Evolutionary conservation across 2,797 vertebrate species (phyloP).

Genomic region (Lithobates pipiens): DNA sequence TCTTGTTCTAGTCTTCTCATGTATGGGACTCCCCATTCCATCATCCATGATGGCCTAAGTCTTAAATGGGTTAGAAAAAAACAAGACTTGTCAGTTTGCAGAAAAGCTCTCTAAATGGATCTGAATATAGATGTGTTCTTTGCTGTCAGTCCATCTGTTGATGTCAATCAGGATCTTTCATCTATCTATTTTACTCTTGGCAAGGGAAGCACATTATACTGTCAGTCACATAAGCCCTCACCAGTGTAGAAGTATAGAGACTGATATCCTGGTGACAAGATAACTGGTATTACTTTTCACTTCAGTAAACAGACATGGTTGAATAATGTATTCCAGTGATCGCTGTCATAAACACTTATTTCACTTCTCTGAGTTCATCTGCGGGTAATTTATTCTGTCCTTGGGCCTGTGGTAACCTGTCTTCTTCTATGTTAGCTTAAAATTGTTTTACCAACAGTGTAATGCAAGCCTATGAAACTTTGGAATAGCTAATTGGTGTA

Average conservation of each 20-base stretch:
- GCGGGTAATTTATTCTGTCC: neutral
- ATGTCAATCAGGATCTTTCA: neutral
- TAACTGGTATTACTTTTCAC: conserved; percentile 16
- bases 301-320: conserved; percentile 18
- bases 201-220: neutral
- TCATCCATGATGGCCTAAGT: neutral
- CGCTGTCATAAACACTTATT: neutral
- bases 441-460: neutral
- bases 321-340: neutral
- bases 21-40: neutral
- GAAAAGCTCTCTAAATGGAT: neutral
- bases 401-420: neutral
- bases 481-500: neutral
- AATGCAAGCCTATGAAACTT: too few species aligned
- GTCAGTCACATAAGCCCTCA: conserved; percentile 14
- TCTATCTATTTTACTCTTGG: neutral
- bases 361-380: neutral
- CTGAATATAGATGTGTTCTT: neutral
- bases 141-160: neutral
- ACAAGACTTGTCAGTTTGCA: neutral
- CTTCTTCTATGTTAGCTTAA: neutral
- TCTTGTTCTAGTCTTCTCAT: too few species aligned
- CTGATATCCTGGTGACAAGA: conserved; percentile 24
- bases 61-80: neutral
- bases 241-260: neutral